Evolutionary conservation across 2,888 invertebrate genomes (phyloP), one percentile per base, ranked within the genome.

Genomic region (Serrognathus titanus): DNA sequence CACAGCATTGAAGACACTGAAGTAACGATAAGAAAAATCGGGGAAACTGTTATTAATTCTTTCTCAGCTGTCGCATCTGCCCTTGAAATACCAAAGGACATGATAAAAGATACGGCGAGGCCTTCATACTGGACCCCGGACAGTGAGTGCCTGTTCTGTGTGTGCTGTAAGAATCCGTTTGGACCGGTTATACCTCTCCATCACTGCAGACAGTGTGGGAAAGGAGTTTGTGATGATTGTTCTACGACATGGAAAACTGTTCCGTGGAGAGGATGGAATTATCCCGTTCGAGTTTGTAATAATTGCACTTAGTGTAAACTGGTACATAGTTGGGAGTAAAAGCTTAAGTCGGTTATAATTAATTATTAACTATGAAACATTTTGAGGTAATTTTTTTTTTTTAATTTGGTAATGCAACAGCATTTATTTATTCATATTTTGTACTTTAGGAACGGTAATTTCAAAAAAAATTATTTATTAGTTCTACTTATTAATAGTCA

Each of bases 41-140:
- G 87, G 9, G 92, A 92, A 75, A 87, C 84, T 8, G 82, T 91
- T 1, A 84, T 86, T n/a, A 87, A 82, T 60, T 87, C 89, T 0
- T 71, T 91, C 31, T 85, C 83, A 60, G 86, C 84, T 31, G 86
- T 90, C 5, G 86, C 87, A 13, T 83, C 86, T 0, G 87, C 87
- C 40, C 77, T 90, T 7, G 87, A 85, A 63, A 89, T 88, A 75
- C 89, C 91, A 2, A 85, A 87, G 76, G 87, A 89, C 85, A 72
- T 87, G 46, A 85, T 92, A 47, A 91, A 90, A 74, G 89, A 89
- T 63, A 82, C 86, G 3, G 89, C 86, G 4, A 79, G 90, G 39
- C 92, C 92, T 1, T 77, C 83, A 0, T 92, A 92, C 74, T 92
- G 92, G 92, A 83, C 86, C 36, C 89, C 91, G 0, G 92, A 92